These are phyloP conservation scores for Tachina fera DNA, from an alignment of 2,888 invertebrate species.

Conservation along the genomic window DNA sequence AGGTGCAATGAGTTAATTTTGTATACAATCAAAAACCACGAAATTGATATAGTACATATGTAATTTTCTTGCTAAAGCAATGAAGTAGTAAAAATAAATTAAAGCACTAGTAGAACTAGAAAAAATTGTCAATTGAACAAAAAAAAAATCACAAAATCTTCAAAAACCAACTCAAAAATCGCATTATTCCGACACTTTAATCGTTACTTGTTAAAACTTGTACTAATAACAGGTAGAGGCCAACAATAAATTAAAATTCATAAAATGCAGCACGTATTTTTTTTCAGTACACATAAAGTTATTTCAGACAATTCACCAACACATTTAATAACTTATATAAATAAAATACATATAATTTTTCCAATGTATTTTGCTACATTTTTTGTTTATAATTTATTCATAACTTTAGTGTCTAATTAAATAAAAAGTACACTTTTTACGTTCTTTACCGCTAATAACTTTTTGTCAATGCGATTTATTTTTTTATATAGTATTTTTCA, in stretches of 20 bases:
- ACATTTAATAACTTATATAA: constrained; percentile 7
- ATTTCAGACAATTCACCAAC: constrained; percentile 32
- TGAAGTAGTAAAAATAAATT: background rate
- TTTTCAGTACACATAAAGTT: constrained; percentile 29
- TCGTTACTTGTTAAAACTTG: background rate
- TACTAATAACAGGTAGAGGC: constrained; percentile 53
- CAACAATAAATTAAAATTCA: constrained; percentile 55
- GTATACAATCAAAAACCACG: background rate
- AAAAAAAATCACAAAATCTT: background rate
- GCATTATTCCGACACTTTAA: constrained; percentile 23
- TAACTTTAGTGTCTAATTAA: constrained; percentile 8
- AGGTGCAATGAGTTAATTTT: background rate
- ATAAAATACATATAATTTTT: background rate
- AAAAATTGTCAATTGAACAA: background rate
- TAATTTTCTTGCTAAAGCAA: background rate
- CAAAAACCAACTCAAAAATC: constrained; percentile 19
- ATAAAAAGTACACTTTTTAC: background rate
- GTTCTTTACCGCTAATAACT: constrained; percentile 10
- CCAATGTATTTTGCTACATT: background rate
- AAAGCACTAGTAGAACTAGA: background rate
- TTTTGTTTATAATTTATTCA: constrained; percentile 13
- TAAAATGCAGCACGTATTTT: constrained; percentile 56
- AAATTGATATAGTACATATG: too few species aligned
- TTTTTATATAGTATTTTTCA: constrained; percentile 5
- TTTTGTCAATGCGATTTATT: constrained; percentile 44